A percentile compares a stretch with the other conserved stretches of the same genome.
Conservation (phyloP, 2,797 vertebrate species). For the Rhinella marina region DNA sequence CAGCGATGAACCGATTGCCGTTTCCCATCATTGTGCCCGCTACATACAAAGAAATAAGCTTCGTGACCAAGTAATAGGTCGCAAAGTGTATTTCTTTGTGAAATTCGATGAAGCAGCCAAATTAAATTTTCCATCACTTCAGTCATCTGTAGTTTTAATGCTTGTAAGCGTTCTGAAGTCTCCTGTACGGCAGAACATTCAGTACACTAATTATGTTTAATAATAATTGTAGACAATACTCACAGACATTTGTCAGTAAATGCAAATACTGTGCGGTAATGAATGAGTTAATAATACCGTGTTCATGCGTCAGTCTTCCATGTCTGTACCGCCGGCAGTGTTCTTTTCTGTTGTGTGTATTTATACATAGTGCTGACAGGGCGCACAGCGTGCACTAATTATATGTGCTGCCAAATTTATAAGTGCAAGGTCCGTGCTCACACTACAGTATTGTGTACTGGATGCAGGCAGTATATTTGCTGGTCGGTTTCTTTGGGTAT, state of each 20-base stretch:
- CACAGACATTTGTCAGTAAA: not conserved
- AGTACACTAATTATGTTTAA: not conserved
- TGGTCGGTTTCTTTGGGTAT: not conserved
- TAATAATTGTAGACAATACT: not conserved
- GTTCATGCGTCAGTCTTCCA: not conserved
- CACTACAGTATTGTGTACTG: not conserved
- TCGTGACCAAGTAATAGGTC: too few species aligned
- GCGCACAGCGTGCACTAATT: slow-evolving; percentile 14
- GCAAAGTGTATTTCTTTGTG: too few species aligned
- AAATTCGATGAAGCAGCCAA: too few species aligned
- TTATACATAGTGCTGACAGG: slow-evolving; percentile 1
- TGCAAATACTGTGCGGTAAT: not conserved
- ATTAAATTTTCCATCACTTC: too few species aligned
- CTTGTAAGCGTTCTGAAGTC: too few species aligned
- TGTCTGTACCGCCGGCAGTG: slow-evolving; percentile 1
- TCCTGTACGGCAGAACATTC: too few species aligned
- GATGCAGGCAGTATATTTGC: too few species aligned
- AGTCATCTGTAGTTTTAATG: too few species aligned
- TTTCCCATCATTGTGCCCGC: too few species aligned
- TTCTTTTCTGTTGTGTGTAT: slow-evolving; percentile 15
- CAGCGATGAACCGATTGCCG: too few species aligned
- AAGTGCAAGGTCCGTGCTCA: not conserved
- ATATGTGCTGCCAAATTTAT: not conserved
- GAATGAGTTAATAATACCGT: not conserved
- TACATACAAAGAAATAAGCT: too few species aligned